Percentiles rank a stretch among this genome's conserved stretches.
Conservation (phyloP, 2,113 vertebrate species). For the Barnardius zonarius region DNA sequence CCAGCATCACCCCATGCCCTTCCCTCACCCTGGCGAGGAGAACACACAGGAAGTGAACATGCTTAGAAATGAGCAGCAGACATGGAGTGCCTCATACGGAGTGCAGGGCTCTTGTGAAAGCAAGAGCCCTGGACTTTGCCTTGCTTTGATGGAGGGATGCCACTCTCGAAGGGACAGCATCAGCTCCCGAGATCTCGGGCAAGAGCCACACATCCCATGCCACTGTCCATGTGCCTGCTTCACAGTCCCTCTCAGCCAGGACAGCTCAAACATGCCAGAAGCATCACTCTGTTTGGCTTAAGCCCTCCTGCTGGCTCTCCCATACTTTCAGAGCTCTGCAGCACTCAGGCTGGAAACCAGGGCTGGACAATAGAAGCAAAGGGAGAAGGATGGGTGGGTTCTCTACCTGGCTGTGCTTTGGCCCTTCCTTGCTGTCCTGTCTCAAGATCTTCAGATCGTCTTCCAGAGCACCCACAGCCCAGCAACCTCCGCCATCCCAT, state of each 20-base stretch:
- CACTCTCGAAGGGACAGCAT: background rate
- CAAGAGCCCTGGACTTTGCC: background rate
- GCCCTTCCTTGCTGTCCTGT: background rate
- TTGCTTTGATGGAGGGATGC: background rate
- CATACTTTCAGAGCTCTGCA: background rate
- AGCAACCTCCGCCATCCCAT: background rate
- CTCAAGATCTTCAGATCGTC: background rate
- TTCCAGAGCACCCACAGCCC: background rate
- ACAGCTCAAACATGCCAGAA: rapidly evolving
- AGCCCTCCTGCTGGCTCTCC: background rate
- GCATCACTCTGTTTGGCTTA: rapidly evolving
- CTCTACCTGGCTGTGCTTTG: rapidly evolving
- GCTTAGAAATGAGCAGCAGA: background rate
- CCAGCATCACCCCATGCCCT: rapidly evolving
- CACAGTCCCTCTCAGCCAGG: background rate
- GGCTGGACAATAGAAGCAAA: no score
- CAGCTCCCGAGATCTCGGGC: background rate
- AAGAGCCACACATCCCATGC: rapidly evolving
- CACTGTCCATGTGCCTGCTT: rapidly evolving
- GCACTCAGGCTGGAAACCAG: background rate
- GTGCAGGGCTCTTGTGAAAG: no score
- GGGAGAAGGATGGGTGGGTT: background rate
- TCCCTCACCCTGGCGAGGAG: rapidly evolving
- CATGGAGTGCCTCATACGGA: no score
- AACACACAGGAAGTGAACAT: background rate